Conservation (phyloP, 2,797 vertebrate genomes). For the Podargus strigoides region DNA sequence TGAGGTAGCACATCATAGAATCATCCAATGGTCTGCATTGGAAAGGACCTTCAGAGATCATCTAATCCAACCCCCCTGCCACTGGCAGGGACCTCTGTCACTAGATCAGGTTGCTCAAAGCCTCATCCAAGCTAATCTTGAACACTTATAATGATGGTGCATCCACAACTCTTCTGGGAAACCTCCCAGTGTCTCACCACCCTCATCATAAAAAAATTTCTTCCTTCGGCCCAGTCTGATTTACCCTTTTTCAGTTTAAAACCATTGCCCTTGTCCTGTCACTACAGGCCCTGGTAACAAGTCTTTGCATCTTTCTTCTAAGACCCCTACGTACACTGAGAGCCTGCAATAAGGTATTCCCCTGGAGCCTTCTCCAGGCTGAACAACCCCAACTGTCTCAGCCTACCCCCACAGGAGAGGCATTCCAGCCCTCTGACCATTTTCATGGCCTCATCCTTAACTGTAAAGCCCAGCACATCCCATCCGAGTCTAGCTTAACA, state of each 20-base stretch:
- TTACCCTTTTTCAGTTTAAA: background rate
- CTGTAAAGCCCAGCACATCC: background rate
- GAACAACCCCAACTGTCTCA: background rate
- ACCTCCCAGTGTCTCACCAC: background rate
- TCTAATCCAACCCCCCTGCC: background rate
- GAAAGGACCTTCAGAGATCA: background rate
- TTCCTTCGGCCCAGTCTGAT: background rate
- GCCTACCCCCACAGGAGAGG: background rate
- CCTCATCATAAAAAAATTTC: accelerated
- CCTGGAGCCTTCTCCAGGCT: background rate
- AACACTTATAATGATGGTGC: background rate
- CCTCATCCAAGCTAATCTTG: background rate
- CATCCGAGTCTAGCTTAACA: background rate
- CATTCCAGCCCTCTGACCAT: background rate
- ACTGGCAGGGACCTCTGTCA: accelerated
- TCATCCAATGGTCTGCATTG: background rate
- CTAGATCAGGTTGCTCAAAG: background rate
- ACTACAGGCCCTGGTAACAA: background rate
- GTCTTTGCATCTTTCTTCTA: background rate
- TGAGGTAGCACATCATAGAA: background rate
- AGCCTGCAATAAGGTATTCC: accelerated
- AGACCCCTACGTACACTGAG: background rate
- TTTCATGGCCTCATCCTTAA: background rate
- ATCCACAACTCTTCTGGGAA: background rate
- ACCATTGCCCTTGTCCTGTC: accelerated